These are phyloP conservation scores for Turritopsis rubra DNA, from an alignment of 30 jellyfish, hydroid and myxozoan genomes.

Conservation along the genomic window DNA sequence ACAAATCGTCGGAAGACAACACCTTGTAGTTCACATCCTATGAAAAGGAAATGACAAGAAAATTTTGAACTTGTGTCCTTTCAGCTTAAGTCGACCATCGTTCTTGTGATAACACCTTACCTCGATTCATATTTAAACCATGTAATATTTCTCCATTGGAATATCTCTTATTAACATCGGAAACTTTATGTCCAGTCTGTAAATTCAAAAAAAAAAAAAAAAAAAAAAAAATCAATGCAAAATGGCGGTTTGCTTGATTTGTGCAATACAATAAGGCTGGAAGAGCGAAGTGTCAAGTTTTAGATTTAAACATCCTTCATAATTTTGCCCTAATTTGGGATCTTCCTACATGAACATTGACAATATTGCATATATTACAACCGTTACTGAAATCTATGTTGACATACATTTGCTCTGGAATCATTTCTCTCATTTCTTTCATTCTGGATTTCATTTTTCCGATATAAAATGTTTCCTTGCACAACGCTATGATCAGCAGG, in stretches of 20 bases:
- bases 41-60: background rate
- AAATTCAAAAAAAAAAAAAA: background rate
- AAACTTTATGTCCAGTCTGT: background rate
- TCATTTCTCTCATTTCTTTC: no score
- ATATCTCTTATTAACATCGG: background rate
- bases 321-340: background rate
- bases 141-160: background rate
- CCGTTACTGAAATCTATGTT: background rate
- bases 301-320: background rate
- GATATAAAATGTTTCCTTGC: slow-evolving; percentile 1
- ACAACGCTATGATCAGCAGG: slow-evolving; percentile 38
- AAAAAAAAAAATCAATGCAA: no score
- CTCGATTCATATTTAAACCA: background rate
- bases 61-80: no score
- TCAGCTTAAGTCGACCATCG: background rate
- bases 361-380: background rate
- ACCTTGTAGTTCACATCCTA: background rate
- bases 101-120: background rate
- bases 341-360: background rate
- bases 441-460: background rate
- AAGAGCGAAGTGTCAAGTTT: no score
- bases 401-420: background rate
- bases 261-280: no score
- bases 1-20: slow-evolving; percentile 61
- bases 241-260: no score